Evolutionary conservation across 2,113 vertebrate species (phyloP).

Genomic region (Euleptes europaea): DNA sequence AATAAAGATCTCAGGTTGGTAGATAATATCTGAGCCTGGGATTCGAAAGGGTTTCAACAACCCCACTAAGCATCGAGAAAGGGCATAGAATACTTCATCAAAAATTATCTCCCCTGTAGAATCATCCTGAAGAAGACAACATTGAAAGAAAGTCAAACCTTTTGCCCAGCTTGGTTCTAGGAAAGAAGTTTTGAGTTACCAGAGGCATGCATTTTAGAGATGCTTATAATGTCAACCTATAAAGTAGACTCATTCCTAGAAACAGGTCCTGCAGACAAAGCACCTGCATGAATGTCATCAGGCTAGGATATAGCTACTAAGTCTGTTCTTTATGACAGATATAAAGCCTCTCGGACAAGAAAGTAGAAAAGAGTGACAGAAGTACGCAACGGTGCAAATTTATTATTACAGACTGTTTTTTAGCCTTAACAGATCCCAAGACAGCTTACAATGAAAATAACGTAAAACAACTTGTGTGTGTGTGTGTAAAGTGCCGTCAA

Average conservation of each 20-base stretch:
- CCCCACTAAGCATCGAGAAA: slow-evolving; percentile 89
- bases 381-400: not conserved
- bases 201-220: not conserved
- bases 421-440: too few species aligned
- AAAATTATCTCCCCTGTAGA: slow-evolving; percentile 96
- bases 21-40: slow-evolving; percentile 88
- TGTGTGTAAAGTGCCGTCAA: too few species aligned
- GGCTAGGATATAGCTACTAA: not conserved
- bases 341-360: not conserved
- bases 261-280: not conserved
- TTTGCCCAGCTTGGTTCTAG: not conserved
- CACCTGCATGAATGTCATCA: not conserved
- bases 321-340: not conserved
- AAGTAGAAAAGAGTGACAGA: not conserved
- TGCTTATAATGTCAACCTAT: not conserved
- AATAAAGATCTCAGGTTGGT: slow-evolving; percentile 94
- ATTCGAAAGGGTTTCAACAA: slow-evolving; percentile 89
- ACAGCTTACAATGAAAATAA: too few species aligned
- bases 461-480: too few species aligned
- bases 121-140: slow-evolving; percentile 84
- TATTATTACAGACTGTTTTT: too few species aligned
- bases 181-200: accelerated
- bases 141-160: not conserved
- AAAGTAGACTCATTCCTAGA: not conserved
- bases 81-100: slow-evolving; percentile 94